A percentile compares a stretch with the other conserved stretches of the same genome.
These are phyloP conservation scores for Heteromormyrus szaboi DNA, from an alignment of 2,797 vertebrate species.

Conservation along the genomic window DNA sequence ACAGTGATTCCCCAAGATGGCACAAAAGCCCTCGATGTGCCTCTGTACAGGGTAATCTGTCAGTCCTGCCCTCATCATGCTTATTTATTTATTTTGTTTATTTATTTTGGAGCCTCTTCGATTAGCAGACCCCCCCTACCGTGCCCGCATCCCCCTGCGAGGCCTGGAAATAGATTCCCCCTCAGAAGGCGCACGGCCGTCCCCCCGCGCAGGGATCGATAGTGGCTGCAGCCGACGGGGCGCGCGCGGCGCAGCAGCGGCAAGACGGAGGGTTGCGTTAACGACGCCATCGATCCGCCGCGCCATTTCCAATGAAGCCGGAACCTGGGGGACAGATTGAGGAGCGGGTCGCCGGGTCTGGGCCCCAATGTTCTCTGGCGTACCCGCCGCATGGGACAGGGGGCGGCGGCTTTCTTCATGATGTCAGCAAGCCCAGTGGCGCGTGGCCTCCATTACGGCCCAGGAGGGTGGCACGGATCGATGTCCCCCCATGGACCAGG, in stretches of 20 bases:
- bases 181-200: slow-evolving; percentile 17
- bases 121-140: slow-evolving; percentile 5
- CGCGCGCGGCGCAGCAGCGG: neutral
- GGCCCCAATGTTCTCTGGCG: neutral
- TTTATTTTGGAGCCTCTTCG: slow-evolving; percentile 4
- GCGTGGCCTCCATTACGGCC: neutral
- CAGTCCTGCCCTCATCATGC: neutral
- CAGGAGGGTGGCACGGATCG: neutral
- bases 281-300: slow-evolving; percentile 19
- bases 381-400: neutral
- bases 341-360: neutral
- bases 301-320: neutral
- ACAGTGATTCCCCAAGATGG: neutral
- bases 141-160: neutral
- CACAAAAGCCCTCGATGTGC: neutral
- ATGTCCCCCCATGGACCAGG: neutral
- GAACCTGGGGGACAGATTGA: slow-evolving; percentile 12
- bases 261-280: slow-evolving; percentile 15
- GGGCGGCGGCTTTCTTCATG: neutral
- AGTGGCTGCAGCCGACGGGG: neutral
- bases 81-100: slow-evolving; percentile 14
- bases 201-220: slow-evolving; percentile 8
- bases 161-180: slow-evolving; percentile 20
- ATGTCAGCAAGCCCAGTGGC: neutral
- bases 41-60: neutral